Conservation (phyloP, 2,888 invertebrate genomes). For the Lutraria lutraria region DNA sequence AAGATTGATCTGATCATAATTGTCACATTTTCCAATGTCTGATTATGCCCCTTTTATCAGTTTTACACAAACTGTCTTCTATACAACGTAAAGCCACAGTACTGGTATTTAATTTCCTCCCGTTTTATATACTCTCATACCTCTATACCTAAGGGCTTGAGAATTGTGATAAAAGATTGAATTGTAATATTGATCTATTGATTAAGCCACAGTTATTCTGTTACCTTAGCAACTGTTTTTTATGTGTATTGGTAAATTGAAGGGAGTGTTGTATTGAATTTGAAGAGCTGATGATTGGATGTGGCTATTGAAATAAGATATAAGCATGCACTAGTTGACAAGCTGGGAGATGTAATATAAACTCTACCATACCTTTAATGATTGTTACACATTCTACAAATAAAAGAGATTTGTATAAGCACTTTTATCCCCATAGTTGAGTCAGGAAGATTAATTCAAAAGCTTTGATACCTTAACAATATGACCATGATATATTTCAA, state of each 20-base stretch:
- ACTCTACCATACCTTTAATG: background rate
- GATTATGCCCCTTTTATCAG: background rate
- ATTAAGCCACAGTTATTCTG: slow-evolving; percentile 60
- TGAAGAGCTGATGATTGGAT: slow-evolving; percentile 42
- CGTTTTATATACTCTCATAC: background rate
- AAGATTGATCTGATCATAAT: background rate
- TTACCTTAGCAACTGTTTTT: slow-evolving; percentile 62
- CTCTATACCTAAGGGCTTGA: slow-evolving; percentile 42
- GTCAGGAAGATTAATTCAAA: background rate
- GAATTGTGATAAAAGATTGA: slow-evolving; percentile 51
- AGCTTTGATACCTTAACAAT: background rate
- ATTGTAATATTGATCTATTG: slow-evolving; percentile 72
- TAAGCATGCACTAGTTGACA: slow-evolving; percentile 34
- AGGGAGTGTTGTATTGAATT: slow-evolving; percentile 63
- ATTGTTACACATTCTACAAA: background rate
- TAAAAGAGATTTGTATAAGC: background rate
- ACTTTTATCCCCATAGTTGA: background rate
- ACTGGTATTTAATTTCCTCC: background rate
- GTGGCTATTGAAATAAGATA: slow-evolving; percentile 28
- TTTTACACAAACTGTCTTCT: background rate
- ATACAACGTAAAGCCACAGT: background rate
- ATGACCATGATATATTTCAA: background rate
- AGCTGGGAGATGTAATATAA: slow-evolving; percentile 5
- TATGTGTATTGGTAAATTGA: slow-evolving; percentile 64
- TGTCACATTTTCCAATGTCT: background rate